phyloP scores from a whole-genome alignment of 2,888 invertebrate genomes.

The Luperina testacea region DNA sequence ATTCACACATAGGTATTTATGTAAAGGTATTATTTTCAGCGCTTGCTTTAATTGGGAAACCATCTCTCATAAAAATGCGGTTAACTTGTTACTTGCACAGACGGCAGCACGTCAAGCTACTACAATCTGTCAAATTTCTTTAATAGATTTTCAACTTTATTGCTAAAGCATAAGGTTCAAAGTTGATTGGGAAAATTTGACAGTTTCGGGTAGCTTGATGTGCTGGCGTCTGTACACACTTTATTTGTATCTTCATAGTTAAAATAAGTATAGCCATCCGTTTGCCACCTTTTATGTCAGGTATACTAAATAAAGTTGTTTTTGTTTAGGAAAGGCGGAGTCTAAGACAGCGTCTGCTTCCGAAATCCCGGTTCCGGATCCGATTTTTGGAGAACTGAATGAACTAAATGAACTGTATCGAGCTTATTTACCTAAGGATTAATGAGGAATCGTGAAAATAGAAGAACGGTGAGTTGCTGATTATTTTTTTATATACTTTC shows the following conservation, averaged over 20 bases:
- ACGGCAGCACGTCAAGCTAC: too few species aligned
- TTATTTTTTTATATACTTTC: background rate
- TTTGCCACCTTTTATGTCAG: background rate
- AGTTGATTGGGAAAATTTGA: too few species aligned
- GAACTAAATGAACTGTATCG: background rate
- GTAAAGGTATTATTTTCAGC: background rate
- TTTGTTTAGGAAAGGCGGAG: background rate
- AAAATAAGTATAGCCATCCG: background rate
- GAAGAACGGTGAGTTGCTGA: background rate
- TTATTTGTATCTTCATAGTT: background rate
- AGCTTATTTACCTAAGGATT: constrained; percentile 5
- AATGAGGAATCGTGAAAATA: background rate
- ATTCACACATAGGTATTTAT: background rate
- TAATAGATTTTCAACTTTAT: too few species aligned
- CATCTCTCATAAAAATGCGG: background rate
- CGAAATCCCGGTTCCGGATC: background rate
- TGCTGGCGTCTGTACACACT: background rate
- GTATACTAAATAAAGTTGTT: background rate
- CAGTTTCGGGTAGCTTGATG: too few species aligned
- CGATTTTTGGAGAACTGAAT: background rate
- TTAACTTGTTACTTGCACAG: background rate
- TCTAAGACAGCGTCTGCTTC: background rate
- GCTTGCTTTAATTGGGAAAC: background rate
- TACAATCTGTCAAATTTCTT: too few species aligned
- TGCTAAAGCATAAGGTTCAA: too few species aligned